These are phyloP conservation scores for Willisornis vidua DNA, from an alignment of 2,113 vertebrate species.

Conservation along the genomic window DNA sequence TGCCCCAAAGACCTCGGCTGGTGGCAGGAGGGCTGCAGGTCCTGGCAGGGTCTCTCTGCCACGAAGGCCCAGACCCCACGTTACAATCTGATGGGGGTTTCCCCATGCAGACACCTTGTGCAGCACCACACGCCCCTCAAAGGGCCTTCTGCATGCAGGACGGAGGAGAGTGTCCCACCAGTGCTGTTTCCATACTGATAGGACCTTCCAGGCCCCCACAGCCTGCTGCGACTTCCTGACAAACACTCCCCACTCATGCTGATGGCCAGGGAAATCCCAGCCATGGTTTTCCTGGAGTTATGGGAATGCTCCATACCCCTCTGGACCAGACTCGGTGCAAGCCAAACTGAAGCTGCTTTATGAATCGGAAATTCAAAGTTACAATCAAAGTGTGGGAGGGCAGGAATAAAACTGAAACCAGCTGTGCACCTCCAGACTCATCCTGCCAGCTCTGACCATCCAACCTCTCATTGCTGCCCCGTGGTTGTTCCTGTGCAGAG, in stretches of 20 bases:
- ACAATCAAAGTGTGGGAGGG: neutral
- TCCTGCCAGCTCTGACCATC: neutral
- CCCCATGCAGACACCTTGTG: neutral
- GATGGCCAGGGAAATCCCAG: neutral
- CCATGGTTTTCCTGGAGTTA: neutral
- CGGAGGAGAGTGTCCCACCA: neutral
- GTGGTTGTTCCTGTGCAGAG: neutral
- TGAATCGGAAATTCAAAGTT: neutral
- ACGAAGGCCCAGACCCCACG: neutral
- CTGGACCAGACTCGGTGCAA: neutral
- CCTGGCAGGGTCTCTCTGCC: neutral
- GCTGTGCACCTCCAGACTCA: neutral
- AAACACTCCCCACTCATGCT: neutral
- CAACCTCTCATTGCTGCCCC: neutral
- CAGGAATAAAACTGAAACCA: neutral
- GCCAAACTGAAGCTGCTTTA: neutral
- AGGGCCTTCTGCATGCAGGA: neutral
- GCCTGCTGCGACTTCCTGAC: neutral
- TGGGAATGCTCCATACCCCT: neutral
- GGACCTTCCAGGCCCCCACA: neutral
- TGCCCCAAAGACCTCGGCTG: neutral
- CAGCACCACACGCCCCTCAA: neutral
- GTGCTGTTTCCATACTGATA: rapidly evolving
- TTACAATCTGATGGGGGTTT: neutral
- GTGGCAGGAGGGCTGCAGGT: neutral